phyloP scores from a whole-genome alignment of 2,797 vertebrate genomes.

The Dallia pectoralis region DNA sequence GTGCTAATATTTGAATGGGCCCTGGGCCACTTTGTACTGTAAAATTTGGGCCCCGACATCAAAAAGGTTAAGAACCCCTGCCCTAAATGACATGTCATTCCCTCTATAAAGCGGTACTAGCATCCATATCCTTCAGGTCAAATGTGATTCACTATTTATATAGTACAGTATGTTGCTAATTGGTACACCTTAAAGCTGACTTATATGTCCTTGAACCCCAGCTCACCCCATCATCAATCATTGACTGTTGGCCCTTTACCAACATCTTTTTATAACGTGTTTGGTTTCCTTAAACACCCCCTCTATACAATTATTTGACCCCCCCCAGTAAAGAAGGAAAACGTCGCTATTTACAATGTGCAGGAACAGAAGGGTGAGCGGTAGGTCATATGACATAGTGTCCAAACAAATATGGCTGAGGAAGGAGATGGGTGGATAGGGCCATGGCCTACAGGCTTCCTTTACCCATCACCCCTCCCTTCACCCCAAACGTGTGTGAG shows the following conservation, averaged over 20 bases:
- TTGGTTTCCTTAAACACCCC: slow-evolving; percentile 57
- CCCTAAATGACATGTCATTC: neutral
- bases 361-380: slow-evolving; percentile 65
- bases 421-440: neutral
- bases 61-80: too few relatives aligned
- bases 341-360: slow-evolving; percentile 70
- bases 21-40: too few relatives aligned
- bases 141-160: too few relatives aligned
- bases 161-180: neutral
- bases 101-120: neutral
- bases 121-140: neutral
- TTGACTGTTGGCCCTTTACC: neutral
- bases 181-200: neutral
- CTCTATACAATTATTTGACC: slow-evolving; percentile 58
- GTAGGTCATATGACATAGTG: slow-evolving; percentile 63
- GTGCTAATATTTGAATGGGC: too few relatives aligned
- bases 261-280: slow-evolving; percentile 54
- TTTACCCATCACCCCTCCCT: too few relatives aligned
- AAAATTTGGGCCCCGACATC: too few relatives aligned
- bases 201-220: neutral
- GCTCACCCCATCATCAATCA: too few relatives aligned
- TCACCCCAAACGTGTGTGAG: too few relatives aligned
- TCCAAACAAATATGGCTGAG: slow-evolving; percentile 56
- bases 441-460: neutral
- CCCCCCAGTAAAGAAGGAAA: slow-evolving; percentile 68